A percentile compares a stretch with the other conserved stretches of the same genome.
phyloP scores from a whole-genome alignment of 2,888 invertebrate genomes.

The Spatulosminthurus flaviceps region DNA sequence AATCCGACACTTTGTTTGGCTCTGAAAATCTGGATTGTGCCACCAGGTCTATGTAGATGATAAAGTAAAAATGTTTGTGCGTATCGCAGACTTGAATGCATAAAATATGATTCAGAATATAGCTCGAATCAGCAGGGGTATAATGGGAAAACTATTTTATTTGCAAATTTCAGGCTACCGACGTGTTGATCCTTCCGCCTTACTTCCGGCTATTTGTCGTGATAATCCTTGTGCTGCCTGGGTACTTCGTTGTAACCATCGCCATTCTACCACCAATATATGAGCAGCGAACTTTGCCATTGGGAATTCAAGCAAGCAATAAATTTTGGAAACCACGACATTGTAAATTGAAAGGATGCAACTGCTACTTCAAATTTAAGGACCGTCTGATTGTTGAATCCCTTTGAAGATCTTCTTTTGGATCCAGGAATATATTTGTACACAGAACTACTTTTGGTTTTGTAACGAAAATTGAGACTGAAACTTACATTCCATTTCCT shows the following conservation, averaged over 20 bases:
- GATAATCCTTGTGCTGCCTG: constrained; percentile 63
- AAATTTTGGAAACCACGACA: neutral
- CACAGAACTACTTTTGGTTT: neutral
- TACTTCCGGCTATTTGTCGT: constrained; percentile 62
- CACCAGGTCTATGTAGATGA: neutral
- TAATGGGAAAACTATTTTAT: constrained; percentile 1
- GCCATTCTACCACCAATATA: constrained; percentile 56
- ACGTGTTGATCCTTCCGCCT: constrained; percentile 60
- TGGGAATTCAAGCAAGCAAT: neutral
- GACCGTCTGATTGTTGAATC: neutral
- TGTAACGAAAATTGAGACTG: neutral
- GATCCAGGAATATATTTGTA: neutral
- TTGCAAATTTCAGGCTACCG: constrained; percentile 57
- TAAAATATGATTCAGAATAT: neutral
- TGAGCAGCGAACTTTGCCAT: neutral
- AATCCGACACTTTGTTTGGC: no score
- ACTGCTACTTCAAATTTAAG: neutral
- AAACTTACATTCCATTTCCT: neutral
- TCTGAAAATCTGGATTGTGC: neutral
- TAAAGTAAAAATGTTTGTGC: neutral
- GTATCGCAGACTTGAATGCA: neutral
- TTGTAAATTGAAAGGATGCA: neutral
- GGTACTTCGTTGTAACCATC: constrained; percentile 62
- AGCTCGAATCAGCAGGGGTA: neutral
- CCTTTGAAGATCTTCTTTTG: neutral